Evolutionary conservation across 2,797 vertebrate species (phyloP), one percentile per base, ranked within the genome.

Genomic region (Hyperoplus lanceolatus): DNA sequence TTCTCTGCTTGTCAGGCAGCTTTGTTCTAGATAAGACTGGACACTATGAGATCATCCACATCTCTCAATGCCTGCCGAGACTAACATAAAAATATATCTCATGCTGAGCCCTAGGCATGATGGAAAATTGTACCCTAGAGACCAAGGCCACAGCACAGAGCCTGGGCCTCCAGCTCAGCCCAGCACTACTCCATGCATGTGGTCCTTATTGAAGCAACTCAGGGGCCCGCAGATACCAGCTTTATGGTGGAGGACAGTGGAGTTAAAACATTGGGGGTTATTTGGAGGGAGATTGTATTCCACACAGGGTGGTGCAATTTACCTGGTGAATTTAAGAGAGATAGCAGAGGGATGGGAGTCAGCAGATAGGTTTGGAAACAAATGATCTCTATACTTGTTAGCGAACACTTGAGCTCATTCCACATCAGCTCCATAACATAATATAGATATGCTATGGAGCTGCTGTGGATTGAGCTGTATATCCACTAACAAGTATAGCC

Each of bases 111-210:
- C 21, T 61, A 64, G 65, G 66, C 73, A 72, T 88, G 73, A 84
- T 63, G 69, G 80, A 88, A 91, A 91, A 90, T 91, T 86, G 84
- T 72, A 83, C 90, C 83, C 83, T 55, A 60, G 87, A 81, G 91
- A 83, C 73, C 42, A n/a, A 12, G 56, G 63, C 73, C 48, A 41
- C 21, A 16, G 65, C 81, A 39, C 69, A 42, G 39, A 79, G 49
- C 57, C 70, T 15, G 0, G 39, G 61, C 57, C 57, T 62, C 58
- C 39, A 70, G 59, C 69, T 85, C 70, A 62, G 36, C 16, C 61
- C 58, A 55, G 57, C 46, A 45, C 60, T 62, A 46, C 12, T 36
- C 78, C 29, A 29, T 79, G 53, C 50, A 48, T 49, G 0, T 18
- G 54, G 45, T 77, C 61, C 64, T 65, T 62, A 50, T 29, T 81